These are phyloP conservation scores for Penaeus indicus DNA, from an alignment of 1,140 invertebrate genomes.

Conservation along the genomic window DNA sequence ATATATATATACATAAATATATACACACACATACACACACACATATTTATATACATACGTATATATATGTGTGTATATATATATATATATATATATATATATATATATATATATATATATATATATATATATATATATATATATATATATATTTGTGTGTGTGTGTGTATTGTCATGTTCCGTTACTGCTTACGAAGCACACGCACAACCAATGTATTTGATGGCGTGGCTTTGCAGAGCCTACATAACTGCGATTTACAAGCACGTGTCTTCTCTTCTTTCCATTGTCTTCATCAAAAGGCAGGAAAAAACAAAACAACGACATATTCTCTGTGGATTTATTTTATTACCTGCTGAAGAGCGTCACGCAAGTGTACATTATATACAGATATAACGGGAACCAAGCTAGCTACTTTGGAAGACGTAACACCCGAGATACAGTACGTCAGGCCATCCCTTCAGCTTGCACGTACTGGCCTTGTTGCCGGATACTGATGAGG, in stretches of 20 bases:
- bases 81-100: conserved; percentile 27
- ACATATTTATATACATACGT: neutral
- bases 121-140: neutral
- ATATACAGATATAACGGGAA: conserved; percentile 48
- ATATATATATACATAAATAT: too few relatives aligned
- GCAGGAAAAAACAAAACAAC: neutral
- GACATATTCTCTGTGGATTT: neutral
- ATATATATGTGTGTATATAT: conserved; percentile 13
- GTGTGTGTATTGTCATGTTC: too few relatives aligned
- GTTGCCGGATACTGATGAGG: neutral
- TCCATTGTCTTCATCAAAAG: too few relatives aligned
- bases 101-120: conserved; percentile 30
- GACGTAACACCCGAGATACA: conserved; percentile 33
- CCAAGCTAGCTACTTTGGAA: conserved; percentile 48
- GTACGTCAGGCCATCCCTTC: neutral
- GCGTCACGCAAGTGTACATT: conserved; percentile 46
- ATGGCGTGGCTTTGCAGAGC: too few relatives aligned
- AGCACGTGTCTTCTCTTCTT: too few relatives aligned
- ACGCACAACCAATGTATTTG: too few relatives aligned
- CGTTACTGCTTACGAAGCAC: too few relatives aligned
- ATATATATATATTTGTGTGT: too few relatives aligned
- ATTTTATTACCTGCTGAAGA: neutral
- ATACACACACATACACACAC: too few relatives aligned
- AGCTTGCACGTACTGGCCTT: neutral
- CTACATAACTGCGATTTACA: too few relatives aligned